Evolutionary conservation across 2,797 vertebrate species (phyloP), one percentile per base, ranked within the genome.

Genomic region (Megaceryle alcyon): DNA sequence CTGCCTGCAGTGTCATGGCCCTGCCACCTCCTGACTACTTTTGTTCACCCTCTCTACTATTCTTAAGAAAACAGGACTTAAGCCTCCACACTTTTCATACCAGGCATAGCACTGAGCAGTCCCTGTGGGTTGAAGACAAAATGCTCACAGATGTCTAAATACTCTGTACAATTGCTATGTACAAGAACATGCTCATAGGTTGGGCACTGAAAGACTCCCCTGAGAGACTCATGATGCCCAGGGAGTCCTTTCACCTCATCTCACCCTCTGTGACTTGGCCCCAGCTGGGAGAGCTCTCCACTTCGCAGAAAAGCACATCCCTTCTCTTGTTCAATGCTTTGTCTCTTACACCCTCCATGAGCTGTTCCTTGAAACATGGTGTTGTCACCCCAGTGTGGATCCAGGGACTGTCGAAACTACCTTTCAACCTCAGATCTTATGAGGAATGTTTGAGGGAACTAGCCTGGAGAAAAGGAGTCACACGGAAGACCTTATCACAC

Each of bases 1-100:
- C 15, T 43, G 39, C 48, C 77, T 46, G 73, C 37, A 86, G 80
- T 77, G 63, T 70, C 85, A 53, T 6, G 70, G 82, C 56, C 91
- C 80, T 91, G 85, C 53, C 66, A 90, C 80, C 56, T 88, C 89
- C 56, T 54, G 43, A 59, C 39, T 60, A 76, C 72, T 88, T 91
- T 77, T 92, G 70, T 91, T 94, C 48, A 70, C 43, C 12, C 65
- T 82, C 35, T 59, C 72, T 72, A 16, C 78, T 69, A n/a, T 66
- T 60, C 49, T 63, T 48, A 43, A 53, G 31, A 86, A 83, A 76
- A 60, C 33, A 94, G 29, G 20, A 90, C 29, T 82, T 81, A 68
- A 80, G 46, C 23, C 43, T 76, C 43, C 29, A 53, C 29, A 54
- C 49, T 61, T n/a, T 64, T 68, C 82, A 57, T 66, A 88, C 6